phyloP scores from a whole-genome alignment of 1,140 invertebrate species.

The Neodiprion lecontei region DNA sequence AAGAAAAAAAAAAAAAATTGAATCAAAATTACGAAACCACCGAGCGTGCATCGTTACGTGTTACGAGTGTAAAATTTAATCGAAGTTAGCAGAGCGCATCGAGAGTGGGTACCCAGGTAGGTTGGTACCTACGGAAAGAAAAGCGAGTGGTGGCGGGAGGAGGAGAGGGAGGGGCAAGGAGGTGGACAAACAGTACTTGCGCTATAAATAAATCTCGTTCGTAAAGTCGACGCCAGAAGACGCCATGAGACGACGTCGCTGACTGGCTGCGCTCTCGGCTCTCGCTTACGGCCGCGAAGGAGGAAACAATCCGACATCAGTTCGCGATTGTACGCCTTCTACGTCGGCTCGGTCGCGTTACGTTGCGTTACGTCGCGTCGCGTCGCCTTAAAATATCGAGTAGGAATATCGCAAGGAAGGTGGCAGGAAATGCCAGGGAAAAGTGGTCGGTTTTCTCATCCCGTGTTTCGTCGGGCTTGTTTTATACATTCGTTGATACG shows the following conservation, averaged over 20 bases:
- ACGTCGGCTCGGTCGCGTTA: background rate
- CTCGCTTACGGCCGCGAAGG: background rate
- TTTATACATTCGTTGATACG: too few relatives aligned
- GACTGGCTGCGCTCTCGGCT: background rate
- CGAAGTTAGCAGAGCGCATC: too few relatives aligned
- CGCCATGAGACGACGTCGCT: background rate
- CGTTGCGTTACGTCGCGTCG: too few relatives aligned
- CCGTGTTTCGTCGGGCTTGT: too few relatives aligned
- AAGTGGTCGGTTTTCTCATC: too few relatives aligned
- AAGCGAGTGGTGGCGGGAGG: background rate
- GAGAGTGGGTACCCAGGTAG: too few relatives aligned
- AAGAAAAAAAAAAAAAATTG: background rate
- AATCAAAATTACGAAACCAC: background rate
- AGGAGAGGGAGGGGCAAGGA: background rate
- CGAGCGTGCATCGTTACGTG: background rate
- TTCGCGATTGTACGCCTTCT: slow-evolving; percentile 4
- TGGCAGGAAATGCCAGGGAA: too few relatives aligned
- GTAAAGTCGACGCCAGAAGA: background rate
- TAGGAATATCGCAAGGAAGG: too few relatives aligned
- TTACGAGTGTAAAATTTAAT: too few relatives aligned
- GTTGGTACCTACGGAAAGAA: too few relatives aligned
- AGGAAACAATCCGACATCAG: background rate
- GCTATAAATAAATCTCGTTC: slow-evolving; percentile 1
- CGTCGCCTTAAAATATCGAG: too few relatives aligned
- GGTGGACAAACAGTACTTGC: too few relatives aligned